Base-by-base conservation (phyloP, 2,113 vertebrate genomes). In the Hemibagrus wyckioides region DNA sequence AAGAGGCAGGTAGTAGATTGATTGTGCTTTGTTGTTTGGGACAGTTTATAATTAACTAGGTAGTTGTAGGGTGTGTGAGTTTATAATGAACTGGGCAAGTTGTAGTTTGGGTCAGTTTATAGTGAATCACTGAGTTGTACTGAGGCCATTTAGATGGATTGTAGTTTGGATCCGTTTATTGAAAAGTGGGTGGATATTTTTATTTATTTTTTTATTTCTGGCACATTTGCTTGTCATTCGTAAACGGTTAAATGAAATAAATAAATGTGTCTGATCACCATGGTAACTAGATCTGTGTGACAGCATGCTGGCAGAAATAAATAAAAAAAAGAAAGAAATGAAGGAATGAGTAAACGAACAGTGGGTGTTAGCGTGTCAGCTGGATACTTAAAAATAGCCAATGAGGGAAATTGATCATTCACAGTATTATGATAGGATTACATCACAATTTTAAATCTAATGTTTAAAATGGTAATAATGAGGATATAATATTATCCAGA, bases 211-310 rank as follows among this genome's bases (percentile, higher is more conserved):
- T 54, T 56, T 56, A 17, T 56, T 56, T 61, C 2, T 59, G 4
- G 21, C 7, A 11, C 28, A 61, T 61, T 28, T 61, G 59, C 59
- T 28, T 10, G 59, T 61, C 59, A 61, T 61, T 61, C 10, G 9
- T 61, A 61, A 61, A 61, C 28, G 9, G 9, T 28, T 25, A 28
- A 61, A 28, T 28, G 8, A 61, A 61, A 25, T 81, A 71, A 84
- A 86, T 83, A 69, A 41, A 84, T 81, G 59, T 87, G 82, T 86
- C 75, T 84, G 73, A 87, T 54, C 50, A 79, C 76, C 50, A 79
- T 79, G 48, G n/a, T 44, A 87, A 52, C 28, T 23, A 44, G 33
- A 57, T 48, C 21, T 15, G 52, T 80, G 15, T 80, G 77, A 77
- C 41, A 10, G 17, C 21, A 48, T 28, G 10, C 73, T 44, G 73